These are phyloP conservation scores for Origma solitaria DNA, from an alignment of 2,113 vertebrate genomes.

Conservation along the genomic window DNA sequence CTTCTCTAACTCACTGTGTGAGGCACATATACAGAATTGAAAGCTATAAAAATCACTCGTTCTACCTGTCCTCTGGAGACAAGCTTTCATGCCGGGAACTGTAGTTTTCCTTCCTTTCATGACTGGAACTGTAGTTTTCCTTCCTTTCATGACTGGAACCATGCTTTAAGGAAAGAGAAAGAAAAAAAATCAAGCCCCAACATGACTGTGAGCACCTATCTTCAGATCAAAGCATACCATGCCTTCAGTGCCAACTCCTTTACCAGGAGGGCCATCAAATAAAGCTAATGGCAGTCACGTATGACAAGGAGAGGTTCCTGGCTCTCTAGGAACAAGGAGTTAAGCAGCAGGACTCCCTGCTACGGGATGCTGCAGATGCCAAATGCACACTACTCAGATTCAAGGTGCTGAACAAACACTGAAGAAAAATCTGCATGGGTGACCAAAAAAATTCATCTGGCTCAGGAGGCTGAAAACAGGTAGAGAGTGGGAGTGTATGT, in stretches of 20 bases:
- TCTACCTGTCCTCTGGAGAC: constrained; percentile 79
- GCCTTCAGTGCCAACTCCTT: background rate
- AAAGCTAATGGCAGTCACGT: background rate
- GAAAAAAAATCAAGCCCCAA: background rate
- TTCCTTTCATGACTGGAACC: constrained; percentile 68
- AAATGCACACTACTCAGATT: background rate
- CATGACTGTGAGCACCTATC: background rate
- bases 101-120: constrained; percentile 67
- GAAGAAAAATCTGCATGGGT: background rate
- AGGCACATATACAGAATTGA: background rate
- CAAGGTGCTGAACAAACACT: background rate
- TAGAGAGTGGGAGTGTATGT: background rate
- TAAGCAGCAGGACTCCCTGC: background rate
- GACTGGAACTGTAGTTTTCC: constrained; percentile 64
- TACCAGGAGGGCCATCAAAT: background rate
- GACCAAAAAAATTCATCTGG: background rate
- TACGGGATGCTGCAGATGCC: background rate
- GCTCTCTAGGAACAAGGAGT: background rate
- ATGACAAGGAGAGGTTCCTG: background rate
- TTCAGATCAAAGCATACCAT: background rate
- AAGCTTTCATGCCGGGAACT: constrained; percentile 60
- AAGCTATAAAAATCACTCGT: background rate
- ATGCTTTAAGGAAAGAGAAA: constrained; percentile 56
- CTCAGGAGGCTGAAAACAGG: background rate
- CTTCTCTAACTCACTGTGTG: background rate